These are phyloP conservation scores for Physocephala rufipes DNA, from an alignment of 2,888 invertebrate genomes.

Conservation along the genomic window DNA sequence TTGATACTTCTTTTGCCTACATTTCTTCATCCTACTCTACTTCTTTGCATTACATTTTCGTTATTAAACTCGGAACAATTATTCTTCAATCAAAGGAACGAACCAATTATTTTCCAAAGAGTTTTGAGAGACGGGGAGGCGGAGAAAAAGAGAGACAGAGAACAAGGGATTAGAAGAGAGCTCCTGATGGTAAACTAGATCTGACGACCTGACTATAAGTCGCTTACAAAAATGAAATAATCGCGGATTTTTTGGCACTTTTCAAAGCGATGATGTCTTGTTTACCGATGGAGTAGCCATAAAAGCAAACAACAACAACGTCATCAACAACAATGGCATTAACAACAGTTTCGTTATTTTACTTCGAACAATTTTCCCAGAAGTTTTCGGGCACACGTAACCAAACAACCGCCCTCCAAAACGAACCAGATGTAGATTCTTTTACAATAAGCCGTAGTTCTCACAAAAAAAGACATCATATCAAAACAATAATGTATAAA, in stretches of 20 bases:
- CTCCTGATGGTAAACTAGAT: too few relatives aligned
- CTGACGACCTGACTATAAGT: not conserved
- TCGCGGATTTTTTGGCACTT: constrained; percentile 10
- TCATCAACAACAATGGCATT: too few relatives aligned
- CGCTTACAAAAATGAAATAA: constrained; percentile 15
- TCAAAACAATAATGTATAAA: not conserved
- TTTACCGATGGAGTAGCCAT: constrained; percentile 18
- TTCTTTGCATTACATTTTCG: not conserved
- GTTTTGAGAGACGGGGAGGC: too few relatives aligned
- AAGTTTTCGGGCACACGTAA: not conserved
- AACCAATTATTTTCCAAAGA: too few relatives aligned
- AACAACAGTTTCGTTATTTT: not conserved
- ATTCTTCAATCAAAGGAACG: too few relatives aligned
- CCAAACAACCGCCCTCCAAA: too few relatives aligned
- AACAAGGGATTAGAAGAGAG: too few relatives aligned
- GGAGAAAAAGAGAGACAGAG: too few relatives aligned
- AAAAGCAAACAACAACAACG: not conserved
- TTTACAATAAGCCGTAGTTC: not conserved
- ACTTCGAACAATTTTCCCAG: not conserved
- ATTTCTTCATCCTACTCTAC: not conserved
- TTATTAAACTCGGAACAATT: too few relatives aligned
- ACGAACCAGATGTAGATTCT: too few relatives aligned
- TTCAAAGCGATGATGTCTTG: constrained; percentile 3
- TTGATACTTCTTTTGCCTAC: not conserved
- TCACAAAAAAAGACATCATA: not conserved